Conservation (phyloP, 2,113 vertebrate genomes). For the Muntiacus reevesi region DNA sequence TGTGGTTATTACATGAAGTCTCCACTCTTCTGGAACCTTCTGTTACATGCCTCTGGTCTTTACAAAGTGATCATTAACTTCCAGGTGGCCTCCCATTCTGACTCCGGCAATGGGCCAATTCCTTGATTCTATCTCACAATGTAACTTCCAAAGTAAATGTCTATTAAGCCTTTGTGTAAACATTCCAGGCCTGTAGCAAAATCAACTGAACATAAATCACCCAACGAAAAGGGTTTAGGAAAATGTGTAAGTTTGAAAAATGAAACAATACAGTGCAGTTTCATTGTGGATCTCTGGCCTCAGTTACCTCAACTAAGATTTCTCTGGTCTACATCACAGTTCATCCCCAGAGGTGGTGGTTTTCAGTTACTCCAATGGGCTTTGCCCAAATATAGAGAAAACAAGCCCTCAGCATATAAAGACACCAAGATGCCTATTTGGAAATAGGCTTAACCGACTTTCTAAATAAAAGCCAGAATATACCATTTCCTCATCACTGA, state of each 20-base stretch:
- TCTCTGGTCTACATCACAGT: conserved; percentile 67
- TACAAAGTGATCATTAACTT: conserved; percentile 66
- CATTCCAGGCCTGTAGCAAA: conserved; percentile 69
- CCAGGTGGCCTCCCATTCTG: conserved; percentile 72
- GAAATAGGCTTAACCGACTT: conserved; percentile 23
- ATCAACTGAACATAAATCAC: conserved; percentile 76
- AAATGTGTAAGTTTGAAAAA: conserved; percentile 69
- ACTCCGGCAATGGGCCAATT: conserved; percentile 69
- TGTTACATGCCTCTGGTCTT: conserved; percentile 62
- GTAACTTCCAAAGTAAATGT: conserved; percentile 76
- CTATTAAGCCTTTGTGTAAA: conserved; percentile 76
- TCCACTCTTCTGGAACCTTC: conserved; percentile 45
- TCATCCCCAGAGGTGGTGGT: conserved; percentile 21
- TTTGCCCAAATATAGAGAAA: conserved; percentile 76
- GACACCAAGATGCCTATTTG: conserved; percentile 44
- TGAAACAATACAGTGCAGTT: conserved; percentile 63
- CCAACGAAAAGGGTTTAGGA: conserved; percentile 52
- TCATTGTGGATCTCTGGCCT: conserved; percentile 54
- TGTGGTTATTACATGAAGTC: conserved; percentile 48
- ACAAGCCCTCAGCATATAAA: conserved; percentile 16
- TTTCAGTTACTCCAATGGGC: conserved; percentile 22
- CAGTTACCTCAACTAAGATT: conserved; percentile 30
- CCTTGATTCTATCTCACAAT: conserved; percentile 76
- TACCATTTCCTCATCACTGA: conserved; percentile 1
- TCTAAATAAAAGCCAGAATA: conserved; percentile 50